Evolutionary conservation across 2,888 invertebrate species (phyloP), one percentile per base, ranked within the genome.

Genomic region (Drosophila anomalata): DNA sequence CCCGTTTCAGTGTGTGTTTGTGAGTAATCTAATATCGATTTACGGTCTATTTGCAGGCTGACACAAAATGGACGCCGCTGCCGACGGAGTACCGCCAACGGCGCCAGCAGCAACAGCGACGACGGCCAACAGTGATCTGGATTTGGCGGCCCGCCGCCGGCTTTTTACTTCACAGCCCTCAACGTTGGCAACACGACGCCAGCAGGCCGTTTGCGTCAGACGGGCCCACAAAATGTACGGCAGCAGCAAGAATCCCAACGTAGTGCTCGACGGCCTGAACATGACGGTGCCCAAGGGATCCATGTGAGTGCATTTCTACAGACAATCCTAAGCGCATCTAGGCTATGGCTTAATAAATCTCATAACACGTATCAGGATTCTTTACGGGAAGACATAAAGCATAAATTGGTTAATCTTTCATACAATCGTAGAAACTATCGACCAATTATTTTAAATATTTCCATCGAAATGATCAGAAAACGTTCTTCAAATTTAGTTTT

Each of bases 281-380:
- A 97, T 98, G 96, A 97, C 97, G 17, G 98, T 98, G 46, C 96
- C 97, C 22, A 97, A 97, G 90, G 97, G 97, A 55, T 93, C 95
- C 50, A 97, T 97, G 97, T 97, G 93, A 95, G 95, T 94, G 73
- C 31, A 47, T 17, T 26, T 42, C 12, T 7, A 29, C 6, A 51
- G 24, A 7, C 7, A 14, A 36, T 14, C 36, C 36, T 2, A 26
- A 26, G 9, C 12, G 51, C 51, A 31, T 9, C 17, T n/a, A 14
- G 14, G 41, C 41, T 17, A 17, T 5, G 5, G n/a, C n/a, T 33
- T 33, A n/a, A 6, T 33, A 33, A 33, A n/a, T 33, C 12, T 33
- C 33, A 12, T 33, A n/a, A 5, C 4, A 24, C 22, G 22, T 24
- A 24, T 24, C 5, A 24, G 8, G 29, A 29, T 9, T 29, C 9